phyloP scores from a whole-genome alignment of 2,113 vertebrate species.

The Pygoscelis adeliae region DNA sequence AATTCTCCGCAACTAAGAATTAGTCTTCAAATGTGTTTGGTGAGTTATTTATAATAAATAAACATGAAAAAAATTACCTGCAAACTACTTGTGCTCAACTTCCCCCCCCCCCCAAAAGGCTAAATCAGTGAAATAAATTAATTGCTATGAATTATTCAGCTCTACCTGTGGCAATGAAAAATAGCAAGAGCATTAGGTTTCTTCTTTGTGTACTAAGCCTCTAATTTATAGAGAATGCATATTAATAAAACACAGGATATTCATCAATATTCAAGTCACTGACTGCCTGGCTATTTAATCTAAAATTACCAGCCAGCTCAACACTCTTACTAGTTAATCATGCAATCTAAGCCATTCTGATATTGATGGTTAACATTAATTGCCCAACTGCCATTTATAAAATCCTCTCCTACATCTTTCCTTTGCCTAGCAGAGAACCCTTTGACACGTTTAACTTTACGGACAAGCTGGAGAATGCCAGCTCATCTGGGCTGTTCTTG shows the following conservation, averaged over 20 bases:
- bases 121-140: constrained; percentile 72
- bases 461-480: neutral
- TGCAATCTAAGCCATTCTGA: constrained; percentile 65
- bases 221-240: constrained; percentile 71
- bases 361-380: constrained; percentile 70
- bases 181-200: constrained; percentile 65
- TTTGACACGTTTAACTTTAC: neutral
- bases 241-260: constrained; percentile 70
- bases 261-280: constrained; percentile 71
- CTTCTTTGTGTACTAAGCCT: constrained; percentile 70
- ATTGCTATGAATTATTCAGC: constrained; percentile 69
- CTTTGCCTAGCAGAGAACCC: neutral
- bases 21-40: neutral
- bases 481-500: neutral
- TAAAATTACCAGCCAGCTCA: constrained; percentile 68
- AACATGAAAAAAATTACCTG: constrained; percentile 37
- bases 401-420: neutral
- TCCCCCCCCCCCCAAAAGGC: neutral
- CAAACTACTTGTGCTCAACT: constrained; percentile 22
- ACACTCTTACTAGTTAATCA: constrained; percentile 72
- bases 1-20: neutral
- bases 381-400: constrained; percentile 55
- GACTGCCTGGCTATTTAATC: constrained; percentile 67
- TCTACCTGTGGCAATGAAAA: constrained; percentile 72
- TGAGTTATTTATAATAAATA: constrained; percentile 40